Evolutionary conservation across 2,113 vertebrate genomes (phyloP).

Genomic region (Athene cunicularia): DNA sequence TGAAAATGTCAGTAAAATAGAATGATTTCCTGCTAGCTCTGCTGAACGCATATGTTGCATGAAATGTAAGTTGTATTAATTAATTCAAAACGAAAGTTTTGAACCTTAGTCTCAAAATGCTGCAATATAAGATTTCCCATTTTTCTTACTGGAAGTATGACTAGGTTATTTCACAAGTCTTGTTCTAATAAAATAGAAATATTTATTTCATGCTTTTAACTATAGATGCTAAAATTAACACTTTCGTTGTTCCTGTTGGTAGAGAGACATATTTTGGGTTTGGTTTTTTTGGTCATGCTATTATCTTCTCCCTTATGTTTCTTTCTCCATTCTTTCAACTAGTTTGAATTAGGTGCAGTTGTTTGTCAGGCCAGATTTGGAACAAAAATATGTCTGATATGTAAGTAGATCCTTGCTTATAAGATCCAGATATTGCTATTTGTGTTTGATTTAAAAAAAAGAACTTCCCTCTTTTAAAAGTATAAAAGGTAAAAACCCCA

Average conservation of each 20-base stretch:
- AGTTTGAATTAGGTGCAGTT: neutral
- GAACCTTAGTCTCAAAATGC: neutral
- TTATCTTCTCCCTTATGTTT: neutral
- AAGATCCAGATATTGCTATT: neutral
- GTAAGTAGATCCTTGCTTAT: neutral
- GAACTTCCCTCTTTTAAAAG: neutral
- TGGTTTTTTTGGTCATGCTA: accelerated
- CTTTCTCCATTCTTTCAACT: neutral
- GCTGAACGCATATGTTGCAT: neutral
- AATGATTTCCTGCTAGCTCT: neutral
- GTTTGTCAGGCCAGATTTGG: neutral
- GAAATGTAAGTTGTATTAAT: neutral
- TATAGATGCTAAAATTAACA: neutral
- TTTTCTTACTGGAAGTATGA: neutral
- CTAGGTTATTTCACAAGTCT: neutral
- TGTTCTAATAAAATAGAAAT: neutral
- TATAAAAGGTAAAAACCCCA: neutral
- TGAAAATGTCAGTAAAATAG: neutral
- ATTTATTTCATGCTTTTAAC: neutral
- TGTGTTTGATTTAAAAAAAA: neutral
- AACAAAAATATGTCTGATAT: neutral
- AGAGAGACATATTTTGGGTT: neutral
- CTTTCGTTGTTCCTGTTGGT: neutral
- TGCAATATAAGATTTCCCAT: neutral
- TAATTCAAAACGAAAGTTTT: neutral